Conservation (phyloP, 2,113 vertebrate species). For the Thunnus maccoyii region DNA sequence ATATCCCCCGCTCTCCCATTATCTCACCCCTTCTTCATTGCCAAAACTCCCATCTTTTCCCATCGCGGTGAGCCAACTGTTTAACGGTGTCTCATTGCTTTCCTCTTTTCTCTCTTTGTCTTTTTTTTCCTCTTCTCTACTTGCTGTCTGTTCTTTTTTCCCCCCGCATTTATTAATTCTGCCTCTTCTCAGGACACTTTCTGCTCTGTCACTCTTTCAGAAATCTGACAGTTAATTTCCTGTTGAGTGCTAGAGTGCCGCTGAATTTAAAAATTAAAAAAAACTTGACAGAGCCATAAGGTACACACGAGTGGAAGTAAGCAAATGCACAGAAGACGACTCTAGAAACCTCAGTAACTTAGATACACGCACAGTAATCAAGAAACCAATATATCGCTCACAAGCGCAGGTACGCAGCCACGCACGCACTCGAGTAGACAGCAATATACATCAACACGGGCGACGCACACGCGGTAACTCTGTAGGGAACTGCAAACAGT, state of each 20-base stretch:
- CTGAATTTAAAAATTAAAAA: slow-evolving; percentile 24
- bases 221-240: slow-evolving; percentile 70
- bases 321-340: not conserved
- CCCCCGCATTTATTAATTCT: slow-evolving; percentile 26
- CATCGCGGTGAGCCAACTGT: slow-evolving; percentile 1
- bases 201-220: slow-evolving; percentile 52
- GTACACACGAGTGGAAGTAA: not conserved
- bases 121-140: slow-evolving; percentile 7
- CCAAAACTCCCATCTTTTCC: slow-evolving; percentile 37
- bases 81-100: slow-evolving; percentile 25
- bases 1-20: slow-evolving; percentile 40
- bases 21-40: slow-evolving; percentile 51
- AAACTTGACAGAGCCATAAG: not conserved
- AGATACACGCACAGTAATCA: not conserved
- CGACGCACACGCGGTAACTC: slow-evolving; percentile 38
- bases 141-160: slow-evolving; percentile 13
- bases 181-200: slow-evolving; percentile 11
- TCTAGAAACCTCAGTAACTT: not conserved
- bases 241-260: not conserved
- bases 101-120: not conserved
- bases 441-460: slow-evolving; percentile 46
- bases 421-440: slow-evolving; percentile 38
- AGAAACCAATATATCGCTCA: slow-evolving; percentile 17
- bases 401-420: slow-evolving; percentile 20
- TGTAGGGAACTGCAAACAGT: slow-evolving; percentile 68